Percentiles rank a stretch among this genome's conserved stretches.
phyloP scores from a whole-genome alignment of 2,797 vertebrate genomes.

The Nyctibius grandis region DNA sequence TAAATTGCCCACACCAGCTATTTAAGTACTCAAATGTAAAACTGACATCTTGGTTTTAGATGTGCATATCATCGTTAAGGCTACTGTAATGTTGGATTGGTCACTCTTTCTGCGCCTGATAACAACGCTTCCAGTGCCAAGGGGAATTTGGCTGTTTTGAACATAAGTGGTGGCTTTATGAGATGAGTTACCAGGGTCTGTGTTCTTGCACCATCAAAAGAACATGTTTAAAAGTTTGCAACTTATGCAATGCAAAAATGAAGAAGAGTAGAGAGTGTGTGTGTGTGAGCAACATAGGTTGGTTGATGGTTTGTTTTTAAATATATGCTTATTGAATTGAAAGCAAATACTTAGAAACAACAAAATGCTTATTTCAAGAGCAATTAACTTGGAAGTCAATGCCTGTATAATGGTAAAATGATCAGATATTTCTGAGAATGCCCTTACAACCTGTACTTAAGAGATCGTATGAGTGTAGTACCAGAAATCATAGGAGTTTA shows the following conservation, averaged over 20 bases:
- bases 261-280: too few relatives aligned
- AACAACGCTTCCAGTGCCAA: background rate
- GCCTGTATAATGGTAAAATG: background rate
- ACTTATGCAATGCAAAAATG: background rate
- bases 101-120: background rate
- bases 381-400: background rate
- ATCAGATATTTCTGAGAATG: background rate
- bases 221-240: background rate
- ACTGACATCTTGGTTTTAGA: background rate
- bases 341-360: background rate
- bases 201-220: fast-evolving
- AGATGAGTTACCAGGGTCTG: background rate
- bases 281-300: fast-evolving
- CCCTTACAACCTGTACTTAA: background rate
- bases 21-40: background rate
- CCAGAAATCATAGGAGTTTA: background rate
- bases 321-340: background rate
- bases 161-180: background rate
- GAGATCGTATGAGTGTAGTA: background rate
- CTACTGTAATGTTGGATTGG: background rate
- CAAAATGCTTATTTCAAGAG: background rate
- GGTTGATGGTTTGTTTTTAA: background rate
- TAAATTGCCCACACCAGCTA: background rate
- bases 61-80: background rate
- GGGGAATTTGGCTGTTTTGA: background rate